Percentiles rank a stretch among this genome's conserved stretches.
Evolutionary conservation across 2,113 vertebrate genomes (phyloP).

Genomic region (Chauna torquata): DNA sequence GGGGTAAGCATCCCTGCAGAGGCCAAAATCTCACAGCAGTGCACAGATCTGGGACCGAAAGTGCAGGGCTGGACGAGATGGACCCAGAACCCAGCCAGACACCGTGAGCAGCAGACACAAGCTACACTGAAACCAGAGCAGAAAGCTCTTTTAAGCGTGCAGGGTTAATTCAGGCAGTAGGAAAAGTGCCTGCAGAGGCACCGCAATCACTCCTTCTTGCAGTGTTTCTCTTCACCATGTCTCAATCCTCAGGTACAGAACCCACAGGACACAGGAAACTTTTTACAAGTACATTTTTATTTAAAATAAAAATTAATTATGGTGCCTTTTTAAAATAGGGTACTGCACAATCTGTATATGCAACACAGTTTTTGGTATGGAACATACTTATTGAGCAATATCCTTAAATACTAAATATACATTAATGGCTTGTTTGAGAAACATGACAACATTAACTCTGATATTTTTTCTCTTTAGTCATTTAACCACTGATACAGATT

Average conservation of each 20-base stretch:
- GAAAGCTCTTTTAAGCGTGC: background rate
- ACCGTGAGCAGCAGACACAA: background rate
- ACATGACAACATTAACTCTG: conserved; percentile 80
- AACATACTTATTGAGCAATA: conserved; percentile 81
- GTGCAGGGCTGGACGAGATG: background rate
- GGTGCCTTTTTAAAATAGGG: conserved; percentile 79
- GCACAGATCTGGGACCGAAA: background rate
- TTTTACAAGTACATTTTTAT: conserved; percentile 90
- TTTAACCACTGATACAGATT: conserved; percentile 74
- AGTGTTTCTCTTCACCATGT: background rate
- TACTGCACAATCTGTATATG: conserved; percentile 75
- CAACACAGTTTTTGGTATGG: conserved; percentile 80
- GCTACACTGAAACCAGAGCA: background rate
- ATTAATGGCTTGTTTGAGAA: conserved; percentile 84
- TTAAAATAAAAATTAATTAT: conserved; percentile 91
- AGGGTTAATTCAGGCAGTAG: background rate
- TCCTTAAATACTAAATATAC: conserved; percentile 82
- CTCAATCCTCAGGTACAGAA: background rate
- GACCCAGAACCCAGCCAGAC: background rate
- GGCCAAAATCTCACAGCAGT: background rate
- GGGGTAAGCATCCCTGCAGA: background rate
- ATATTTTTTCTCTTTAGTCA: conserved; percentile 77
- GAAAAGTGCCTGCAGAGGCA: background rate
- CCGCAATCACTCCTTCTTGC: background rate
- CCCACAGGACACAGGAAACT: background rate